These are phyloP conservation scores for Grammomys dolichurus DNA, from an alignment of 2,113 vertebrate species.

Conservation along the genomic window DNA sequence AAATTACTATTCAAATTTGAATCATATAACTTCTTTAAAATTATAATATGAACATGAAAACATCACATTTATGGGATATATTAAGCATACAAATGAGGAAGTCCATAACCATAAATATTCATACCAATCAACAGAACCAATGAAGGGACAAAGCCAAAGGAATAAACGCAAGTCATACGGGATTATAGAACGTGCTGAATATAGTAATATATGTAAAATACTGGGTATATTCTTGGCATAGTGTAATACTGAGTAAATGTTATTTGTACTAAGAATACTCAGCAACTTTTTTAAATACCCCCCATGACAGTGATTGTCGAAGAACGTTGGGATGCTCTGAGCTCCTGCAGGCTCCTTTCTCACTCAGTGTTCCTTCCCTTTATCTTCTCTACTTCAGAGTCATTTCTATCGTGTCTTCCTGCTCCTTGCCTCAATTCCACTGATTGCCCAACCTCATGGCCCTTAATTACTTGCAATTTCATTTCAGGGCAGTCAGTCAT, in stretches of 20 bases:
- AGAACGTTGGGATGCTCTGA: too few species aligned
- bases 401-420: too few species aligned
- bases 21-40: background rate
- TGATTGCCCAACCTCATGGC: background rate
- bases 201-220: background rate
- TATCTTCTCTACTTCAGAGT: background rate
- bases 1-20: background rate
- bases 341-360: background rate
- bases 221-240: background rate
- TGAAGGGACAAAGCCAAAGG: background rate
- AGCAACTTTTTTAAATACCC: background rate
- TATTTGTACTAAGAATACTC: background rate
- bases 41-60: background rate
- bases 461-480: background rate
- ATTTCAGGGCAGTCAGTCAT: background rate
- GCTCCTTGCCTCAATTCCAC: background rate
- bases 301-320: background rate
- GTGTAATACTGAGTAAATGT: background rate
- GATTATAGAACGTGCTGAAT: background rate
- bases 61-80: background rate
- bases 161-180: background rate
- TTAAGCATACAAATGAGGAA: background rate
- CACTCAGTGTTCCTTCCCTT: background rate
- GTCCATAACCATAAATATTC: background rate
- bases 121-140: background rate